A percentile compares a stretch with the other conserved stretches of the same genome.
Evolutionary conservation across 1,140 invertebrate species (phyloP).

Genomic region (Ceratina calcarata): DNA sequence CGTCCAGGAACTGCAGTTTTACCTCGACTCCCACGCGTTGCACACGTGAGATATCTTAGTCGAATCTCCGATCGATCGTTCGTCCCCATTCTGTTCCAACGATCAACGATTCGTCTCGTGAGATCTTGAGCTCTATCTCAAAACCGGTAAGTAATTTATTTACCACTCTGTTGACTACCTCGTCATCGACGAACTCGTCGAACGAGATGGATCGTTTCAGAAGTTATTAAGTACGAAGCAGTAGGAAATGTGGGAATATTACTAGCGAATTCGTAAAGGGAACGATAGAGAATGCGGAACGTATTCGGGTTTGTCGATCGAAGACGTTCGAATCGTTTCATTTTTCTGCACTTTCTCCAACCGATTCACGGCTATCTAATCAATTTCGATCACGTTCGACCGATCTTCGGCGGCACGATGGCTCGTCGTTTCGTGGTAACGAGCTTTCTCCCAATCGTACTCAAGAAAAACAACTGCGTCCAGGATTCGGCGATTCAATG

Average conservation of each 20-base stretch:
- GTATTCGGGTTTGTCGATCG: background rate
- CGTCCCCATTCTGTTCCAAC: background rate
- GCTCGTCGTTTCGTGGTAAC: constrained; percentile 1
- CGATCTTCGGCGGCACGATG: background rate
- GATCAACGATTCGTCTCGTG: background rate
- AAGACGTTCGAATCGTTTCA: background rate
- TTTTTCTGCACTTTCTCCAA: background rate
- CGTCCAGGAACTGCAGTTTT: constrained; percentile 29
- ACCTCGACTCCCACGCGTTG: background rate
- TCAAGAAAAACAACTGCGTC: constrained; percentile 22
- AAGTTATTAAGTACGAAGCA: too few relatives aligned
- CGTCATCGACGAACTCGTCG: background rate
- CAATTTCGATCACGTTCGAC: constrained; percentile 29
- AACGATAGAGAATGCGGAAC: too few relatives aligned
- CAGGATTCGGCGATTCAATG: constrained; percentile 23
- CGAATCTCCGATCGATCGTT: background rate
- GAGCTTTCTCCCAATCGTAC: constrained; percentile 17
- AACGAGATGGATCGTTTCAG: too few relatives aligned
- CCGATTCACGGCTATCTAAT: background rate
- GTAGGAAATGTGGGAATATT: too few relatives aligned
- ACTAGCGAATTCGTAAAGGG: too few relatives aligned
- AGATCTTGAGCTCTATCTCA: background rate
- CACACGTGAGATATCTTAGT: background rate
- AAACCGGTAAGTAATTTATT: background rate
- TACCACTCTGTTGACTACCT: background rate